Base-by-base conservation (phyloP, 1,140 invertebrate species). In the Calephelis virginiensis region DNA sequence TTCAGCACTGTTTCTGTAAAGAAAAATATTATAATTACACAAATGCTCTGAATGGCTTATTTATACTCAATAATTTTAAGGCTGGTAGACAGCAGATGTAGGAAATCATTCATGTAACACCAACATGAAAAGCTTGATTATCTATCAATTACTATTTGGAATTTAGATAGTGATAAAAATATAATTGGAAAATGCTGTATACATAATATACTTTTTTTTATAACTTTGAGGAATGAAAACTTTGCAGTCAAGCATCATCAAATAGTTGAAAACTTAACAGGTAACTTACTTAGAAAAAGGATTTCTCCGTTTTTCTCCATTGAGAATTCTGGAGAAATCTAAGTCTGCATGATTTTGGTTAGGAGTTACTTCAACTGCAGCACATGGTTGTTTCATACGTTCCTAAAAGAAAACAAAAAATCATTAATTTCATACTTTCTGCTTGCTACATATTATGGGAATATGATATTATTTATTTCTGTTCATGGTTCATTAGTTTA, bases 271-370 rank as follows among this genome's bases (percentile, higher is more conserved):
- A 45, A 47, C 6, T 12, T 17, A 17, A 6, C n/a, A 6, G 37
- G 28, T 12, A 17, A 48, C 50, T 56, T 65, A 92, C 91, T 94
- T 94, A 12, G 91, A 85, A 91, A 97, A 97, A 40, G 96, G 96
- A 90, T 96, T 97, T 85, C 95, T 95, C 53, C 95, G 93, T 82
- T 96, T 96, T 59, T 93, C 89, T 62, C 85, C 81, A 74, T 88
- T 83, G 14, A 92, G 70, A 46, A 92, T 75, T 72, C 84, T 86
- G 13, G 87, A 92, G 63, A 92, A 91, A 78, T 91, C 82, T 71
- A 90, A 74, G 64, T 89, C 77, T 61, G 73, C 69, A 65, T 73
- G 63, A 37, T 77, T 69, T 66, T 79, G 73, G 63, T 60, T 74
- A 69, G 73, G 73, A 61, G 66, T 64, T 72, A 83, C 83, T 67